A percentile compares a stretch with the other conserved stretches of the same genome.
Conservation (phyloP, 1,140 invertebrate genomes). For the Tigriopus japonicus region DNA sequence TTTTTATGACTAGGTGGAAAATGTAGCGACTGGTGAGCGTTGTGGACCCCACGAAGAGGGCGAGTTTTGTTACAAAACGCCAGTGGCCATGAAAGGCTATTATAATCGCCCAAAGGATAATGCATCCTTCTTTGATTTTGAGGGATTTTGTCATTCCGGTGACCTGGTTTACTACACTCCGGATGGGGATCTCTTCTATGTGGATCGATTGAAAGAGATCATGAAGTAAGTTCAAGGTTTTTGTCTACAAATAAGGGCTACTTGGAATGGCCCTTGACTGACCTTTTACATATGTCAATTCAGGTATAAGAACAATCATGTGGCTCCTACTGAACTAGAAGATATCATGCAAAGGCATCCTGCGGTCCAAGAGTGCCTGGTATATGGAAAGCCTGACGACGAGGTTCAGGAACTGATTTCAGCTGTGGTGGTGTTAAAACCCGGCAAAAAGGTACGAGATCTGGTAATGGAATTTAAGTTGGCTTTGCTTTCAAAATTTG, state of each 20-base stretch:
- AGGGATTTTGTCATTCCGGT: not conserved
- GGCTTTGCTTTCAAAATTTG: too few species aligned
- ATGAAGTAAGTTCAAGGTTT: not conserved
- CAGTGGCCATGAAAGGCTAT: not conserved
- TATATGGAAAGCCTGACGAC: not conserved
- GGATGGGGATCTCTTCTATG: not conserved
- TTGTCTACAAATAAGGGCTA: not conserved
- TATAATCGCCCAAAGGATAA: not conserved
- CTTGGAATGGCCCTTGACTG: not conserved
- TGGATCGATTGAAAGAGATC: not conserved
- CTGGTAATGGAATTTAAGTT: too few species aligned
- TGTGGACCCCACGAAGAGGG: not conserved
- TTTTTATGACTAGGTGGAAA: not conserved
- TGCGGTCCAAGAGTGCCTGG: not conserved
- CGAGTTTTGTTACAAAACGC: not conserved
- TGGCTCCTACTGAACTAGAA: not conserved
- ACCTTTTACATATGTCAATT: not conserved
- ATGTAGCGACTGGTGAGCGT: not conserved
- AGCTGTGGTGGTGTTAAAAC: not conserved
- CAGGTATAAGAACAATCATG: not conserved
- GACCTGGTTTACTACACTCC: not conserved
- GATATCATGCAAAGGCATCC: not conserved
- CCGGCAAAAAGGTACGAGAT: not conserved
- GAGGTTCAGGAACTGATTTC: not conserved
- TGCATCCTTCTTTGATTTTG: not conserved